Conservation (phyloP, 2,797 vertebrate genomes). For the Leptoclinus maculatus region DNA sequence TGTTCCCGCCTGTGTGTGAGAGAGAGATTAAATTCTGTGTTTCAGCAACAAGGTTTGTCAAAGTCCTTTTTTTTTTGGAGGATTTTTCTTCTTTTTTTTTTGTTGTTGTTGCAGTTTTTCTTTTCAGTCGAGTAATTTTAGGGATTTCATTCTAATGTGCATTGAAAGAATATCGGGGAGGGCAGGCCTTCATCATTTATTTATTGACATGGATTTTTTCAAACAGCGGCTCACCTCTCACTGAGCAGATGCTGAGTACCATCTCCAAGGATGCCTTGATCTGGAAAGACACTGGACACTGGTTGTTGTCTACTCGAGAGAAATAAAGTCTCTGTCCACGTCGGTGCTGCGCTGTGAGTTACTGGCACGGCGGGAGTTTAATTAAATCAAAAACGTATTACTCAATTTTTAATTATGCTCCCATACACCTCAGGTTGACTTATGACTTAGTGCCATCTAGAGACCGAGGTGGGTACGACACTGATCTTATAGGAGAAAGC, state of each 20-base stretch:
- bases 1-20: not conserved
- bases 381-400: constrained; percentile 79
- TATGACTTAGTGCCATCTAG: constrained; percentile 83
- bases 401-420: constrained; percentile 76
- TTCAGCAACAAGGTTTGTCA: constrained; percentile 11
- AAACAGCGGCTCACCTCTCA: constrained; percentile 65
- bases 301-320: constrained; percentile 46
- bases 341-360: constrained; percentile 53
- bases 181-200: constrained; percentile 77
- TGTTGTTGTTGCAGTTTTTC: not conserved
- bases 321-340: constrained; percentile 54
- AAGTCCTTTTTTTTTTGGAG: constrained; percentile 4
- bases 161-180: constrained; percentile 64
- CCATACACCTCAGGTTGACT: constrained; percentile 49
- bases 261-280: constrained; percentile 61
- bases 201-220: constrained; percentile 77
- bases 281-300: constrained; percentile 60
- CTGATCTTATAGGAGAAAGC: not conserved
- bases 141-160: constrained; percentile 40
- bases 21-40: constrained; percentile 22
- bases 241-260: constrained; percentile 67
- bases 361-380: constrained; percentile 70
- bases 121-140: constrained; percentile 41
- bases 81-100: constrained; percentile 1
- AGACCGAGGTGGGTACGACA: constrained; percentile 48